Conservation (phyloP, 2,797 vertebrate species). For the Labeo calbasu region DNA sequence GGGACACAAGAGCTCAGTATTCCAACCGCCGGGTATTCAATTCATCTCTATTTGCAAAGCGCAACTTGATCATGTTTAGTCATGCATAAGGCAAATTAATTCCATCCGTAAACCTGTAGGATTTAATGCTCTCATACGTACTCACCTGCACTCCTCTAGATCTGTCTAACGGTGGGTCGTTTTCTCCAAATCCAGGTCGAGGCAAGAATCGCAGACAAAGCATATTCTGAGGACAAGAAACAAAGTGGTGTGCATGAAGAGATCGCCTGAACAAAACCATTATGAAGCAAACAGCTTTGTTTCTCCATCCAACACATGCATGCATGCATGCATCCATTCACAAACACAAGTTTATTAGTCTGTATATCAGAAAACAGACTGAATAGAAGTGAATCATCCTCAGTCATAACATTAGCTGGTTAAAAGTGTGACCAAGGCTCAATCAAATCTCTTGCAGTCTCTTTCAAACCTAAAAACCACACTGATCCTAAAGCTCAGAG, state of each 20-base stretch:
- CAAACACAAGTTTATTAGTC: background rate
- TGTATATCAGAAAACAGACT: slow-evolving; percentile 15
- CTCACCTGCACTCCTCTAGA: background rate
- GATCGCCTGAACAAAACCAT: slow-evolving; percentile 36
- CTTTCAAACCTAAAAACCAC: background rate
- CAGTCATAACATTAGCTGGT: background rate
- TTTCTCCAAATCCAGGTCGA: slow-evolving; percentile 77
- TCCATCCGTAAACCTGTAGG: background rate
- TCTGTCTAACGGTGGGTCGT: slow-evolving; percentile 10
- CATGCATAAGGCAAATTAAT: background rate
- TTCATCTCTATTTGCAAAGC: background rate
- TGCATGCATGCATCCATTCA: slow-evolving; percentile 17
- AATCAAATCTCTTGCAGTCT: background rate
- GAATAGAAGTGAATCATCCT: background rate
- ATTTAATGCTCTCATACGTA: background rate
- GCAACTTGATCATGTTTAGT: slow-evolving; percentile 12
- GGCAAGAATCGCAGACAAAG: slow-evolving; percentile 94
- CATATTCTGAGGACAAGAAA: slow-evolving; percentile 83
- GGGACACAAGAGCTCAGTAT: slow-evolving; percentile 87
- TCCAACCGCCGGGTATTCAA: slow-evolving; percentile 87
- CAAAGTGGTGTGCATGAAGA: background rate
- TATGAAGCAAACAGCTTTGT: slow-evolving; percentile 39
- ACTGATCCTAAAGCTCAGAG: background rate
- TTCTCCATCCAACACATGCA: slow-evolving; percentile 1
- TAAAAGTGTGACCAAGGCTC: slow-evolving; percentile 11